Evolutionary conservation across 92 coral and sea anemone species (phyloP).

Genomic region (Diadumene lineata): DNA sequence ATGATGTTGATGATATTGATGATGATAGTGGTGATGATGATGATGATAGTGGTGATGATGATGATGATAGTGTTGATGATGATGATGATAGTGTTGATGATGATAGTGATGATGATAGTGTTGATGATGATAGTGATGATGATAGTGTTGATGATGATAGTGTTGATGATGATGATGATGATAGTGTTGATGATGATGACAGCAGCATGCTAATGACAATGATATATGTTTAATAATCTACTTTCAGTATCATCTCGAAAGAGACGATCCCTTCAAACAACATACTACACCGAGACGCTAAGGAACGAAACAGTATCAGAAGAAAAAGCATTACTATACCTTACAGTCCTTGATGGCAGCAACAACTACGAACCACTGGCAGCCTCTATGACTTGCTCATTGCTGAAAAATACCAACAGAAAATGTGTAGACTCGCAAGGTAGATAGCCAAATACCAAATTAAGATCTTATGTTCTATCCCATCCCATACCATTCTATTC

Average conservation of each 20-base stretch:
- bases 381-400: slow-evolving; percentile 57
- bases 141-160: too few relatives aligned
- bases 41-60: too few relatives aligned
- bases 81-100: too few relatives aligned
- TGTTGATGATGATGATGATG: too few relatives aligned
- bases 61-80: too few relatives aligned
- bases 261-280: slow-evolving; percentile 53
- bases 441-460: too few relatives aligned
- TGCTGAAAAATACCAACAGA: slow-evolving; percentile 44
- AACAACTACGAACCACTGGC: slow-evolving; percentile 49
- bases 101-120: too few relatives aligned
- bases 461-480: too few relatives aligned
- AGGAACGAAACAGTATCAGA: slow-evolving; percentile 11
- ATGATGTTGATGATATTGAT: too few relatives aligned
- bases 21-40: too few relatives aligned
- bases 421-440: slow-evolving; percentile 50
- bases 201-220: neutral
- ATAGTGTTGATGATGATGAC: neutral
- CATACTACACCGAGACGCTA: slow-evolving; percentile 65
- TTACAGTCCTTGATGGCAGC: slow-evolving; percentile 55
- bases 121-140: too few relatives aligned
- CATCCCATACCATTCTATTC: too few relatives aligned
- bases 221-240: neutral
- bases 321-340: slow-evolving; percentile 35
- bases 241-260: slow-evolving; percentile 29